Evolutionary conservation across 2,888 invertebrate species (phyloP), one percentile per base, ranked within the genome.

Genomic region (Mesoligia furuncula): DNA sequence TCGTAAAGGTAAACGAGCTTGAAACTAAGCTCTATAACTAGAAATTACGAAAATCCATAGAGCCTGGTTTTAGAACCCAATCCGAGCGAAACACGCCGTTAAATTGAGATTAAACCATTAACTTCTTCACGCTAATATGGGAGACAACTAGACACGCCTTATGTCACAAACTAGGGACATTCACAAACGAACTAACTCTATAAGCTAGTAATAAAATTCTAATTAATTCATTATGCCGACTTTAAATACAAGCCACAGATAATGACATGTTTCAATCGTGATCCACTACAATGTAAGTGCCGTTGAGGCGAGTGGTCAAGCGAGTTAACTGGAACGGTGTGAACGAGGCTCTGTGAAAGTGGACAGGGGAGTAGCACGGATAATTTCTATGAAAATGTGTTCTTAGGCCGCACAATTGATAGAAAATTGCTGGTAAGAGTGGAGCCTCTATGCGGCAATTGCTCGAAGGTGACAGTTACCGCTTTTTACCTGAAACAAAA

Each of bases 371-470:
- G 80, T 78, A 83, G 83, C 67, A 83, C 80, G 83, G 84, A 91
- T 91, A 92, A 93, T 92, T 93, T 93, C 92, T 92, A 92, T 93
- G 93, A 91, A 93, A 94, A 93, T 91, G 90, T 85, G 87, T 84
- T 83, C 87, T 84, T 87, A 84, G 85, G 83, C 83, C 79, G 82
- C 84, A 93, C 93, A 93, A 93, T 93, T 91, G 91, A 90, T 92
- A 90, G 92, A 91, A 92, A 92, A 94, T 91, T 90, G 85, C 87
- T 77, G 80, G 70, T 71, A 65, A 66, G n/a, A 76, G 66, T 62
- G 13, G 59, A 7, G 42, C 54, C 45, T 59, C 57, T 69, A 39
- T 48, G 59, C 24, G 15, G 72, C n/a, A 17, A 36, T n/a, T 65
- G 64, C 42, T 74, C 13, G 51, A 64, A 42, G 51, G 48, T 39